Base-by-base conservation (phyloP, 2,888 invertebrate genomes). In the Rapana venosa region DNA sequence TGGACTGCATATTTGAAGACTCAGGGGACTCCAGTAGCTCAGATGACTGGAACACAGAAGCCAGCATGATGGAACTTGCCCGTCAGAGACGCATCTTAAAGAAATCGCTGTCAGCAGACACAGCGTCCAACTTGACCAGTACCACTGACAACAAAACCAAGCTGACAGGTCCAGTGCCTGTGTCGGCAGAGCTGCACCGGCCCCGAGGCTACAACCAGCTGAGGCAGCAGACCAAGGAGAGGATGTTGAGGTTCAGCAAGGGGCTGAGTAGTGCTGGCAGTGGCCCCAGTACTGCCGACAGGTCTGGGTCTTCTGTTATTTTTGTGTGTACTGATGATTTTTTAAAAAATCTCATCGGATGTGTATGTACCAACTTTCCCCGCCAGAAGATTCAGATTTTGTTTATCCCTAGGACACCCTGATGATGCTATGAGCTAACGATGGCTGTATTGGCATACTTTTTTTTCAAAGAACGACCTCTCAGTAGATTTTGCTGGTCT, bases 131-230 rank as follows among this genome's bases (percentile, higher is more conserved):
- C 58, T 70, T 47, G 58, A 88, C 84, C 15, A 70, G 89, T 35
- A 58, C 84, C 30, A 88, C 36, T 26, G 35, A 35, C 26, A 58
- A 30, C 30, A 87, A 88, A 26, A 88, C 15, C 30, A 94, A 93
- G 81, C 93, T 94, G 79, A 91, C 93, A 26, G 94, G 93, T 5
- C 94, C 94, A 0, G 92, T 94, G 11, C 94, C 94, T n/a, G 92
- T 92, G 56, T 92, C 94, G 4, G 94, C 93, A 35, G 93, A 95
- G 61, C 92, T 95, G 58, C 95, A 95, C 90, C 90, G 94, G 36
- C 95, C 94, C 26, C 91, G 93, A 32, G 94, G 94, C 87, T 95
- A 95, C 90, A 92, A 93, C 74, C 93, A 95, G 87, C 91, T 94
- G 11, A 94, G 93, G 91, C 93, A 94, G 89, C 91, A 93, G 70